Base-by-base conservation (phyloP, 2,888 invertebrate genomes). In the Colletes collaris region DNA sequence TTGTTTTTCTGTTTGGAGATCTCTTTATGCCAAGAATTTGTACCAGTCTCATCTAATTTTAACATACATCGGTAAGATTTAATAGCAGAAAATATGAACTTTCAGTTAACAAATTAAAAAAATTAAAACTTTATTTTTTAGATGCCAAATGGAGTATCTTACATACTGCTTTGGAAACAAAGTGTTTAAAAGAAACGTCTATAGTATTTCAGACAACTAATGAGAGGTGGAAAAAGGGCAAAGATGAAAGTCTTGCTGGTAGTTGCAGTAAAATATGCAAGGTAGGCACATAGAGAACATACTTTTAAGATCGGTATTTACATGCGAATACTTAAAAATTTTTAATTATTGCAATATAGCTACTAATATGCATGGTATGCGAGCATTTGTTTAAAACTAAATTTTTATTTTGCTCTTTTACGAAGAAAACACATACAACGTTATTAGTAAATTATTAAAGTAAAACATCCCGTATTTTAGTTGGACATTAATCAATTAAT, bases 1-100 rank as follows among this genome's bases (percentile, higher is more conserved):
- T 0, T 95, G 95, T 87, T 95, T 96, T 86, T 94, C 94, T 62
- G 94, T 94, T 0, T 97, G 97, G 97, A 94, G 94, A 87, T 95
- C 96, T 86, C 92, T 95, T 65, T 96, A 97, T 92, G 93, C 94
- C 46, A 96, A 95, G 89, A 94, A 96, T 88, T 94, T 95, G 35
- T 94, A 94, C 76, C 95, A 96, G 88, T 96, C 96, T 27, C 95
- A 95, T 53, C 93, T 95, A 35, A 92, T 97, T 63, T 93, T 97
- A 50, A 94, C 92, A 66, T 92, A 94, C 81, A 90, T 94, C 52
- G 88, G 93, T 93, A 75, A 88, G 89, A 37, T 67, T 16, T 11
- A 2, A 67, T 13, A 6, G 27, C 35, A 19, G 5, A 8, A 37
- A 6, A 35, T 11, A 53, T 27, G 10, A 37, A 27, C 49, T 46